phyloP scores from a whole-genome alignment of 2,888 invertebrate species.

The Napeogenes sylphis region DNA sequence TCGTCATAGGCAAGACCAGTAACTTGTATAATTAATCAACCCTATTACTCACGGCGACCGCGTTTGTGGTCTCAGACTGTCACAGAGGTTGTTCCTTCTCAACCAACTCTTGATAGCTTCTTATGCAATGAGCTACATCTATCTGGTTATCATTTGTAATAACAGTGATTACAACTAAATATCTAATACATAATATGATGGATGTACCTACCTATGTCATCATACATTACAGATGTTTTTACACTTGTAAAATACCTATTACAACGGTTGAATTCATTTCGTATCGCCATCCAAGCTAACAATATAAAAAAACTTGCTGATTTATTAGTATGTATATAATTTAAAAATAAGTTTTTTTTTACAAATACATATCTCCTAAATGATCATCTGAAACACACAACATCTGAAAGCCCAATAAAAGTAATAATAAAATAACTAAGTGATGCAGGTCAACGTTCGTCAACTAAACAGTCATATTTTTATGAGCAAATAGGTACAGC shows the following conservation, averaged over 20 bases:
- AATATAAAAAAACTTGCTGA: too few relatives aligned
- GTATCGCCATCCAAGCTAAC: too few relatives aligned
- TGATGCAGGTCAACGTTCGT: neutral
- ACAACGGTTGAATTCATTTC: too few relatives aligned
- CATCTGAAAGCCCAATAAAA: neutral
- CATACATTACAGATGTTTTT: too few relatives aligned
- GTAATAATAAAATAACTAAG: too few relatives aligned
- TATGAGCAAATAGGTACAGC: conserved; percentile 8
- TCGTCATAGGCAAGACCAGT: conserved; percentile 19
- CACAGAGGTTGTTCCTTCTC: conserved; percentile 13
- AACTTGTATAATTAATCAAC: conserved; percentile 25
- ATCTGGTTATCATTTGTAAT: neutral
- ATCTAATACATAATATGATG: neutral
- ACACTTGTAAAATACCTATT: too few relatives aligned
- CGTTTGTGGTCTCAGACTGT: conserved; percentile 15
- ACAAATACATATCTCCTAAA: too few relatives aligned
- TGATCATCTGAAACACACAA: too few relatives aligned
- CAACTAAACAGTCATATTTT: conserved; percentile 4
- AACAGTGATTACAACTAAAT: neutral
- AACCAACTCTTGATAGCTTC: conserved; percentile 7
- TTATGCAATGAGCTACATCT: conserved; percentile 13
- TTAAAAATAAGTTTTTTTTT: too few relatives aligned
- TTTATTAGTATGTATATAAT: too few relatives aligned
- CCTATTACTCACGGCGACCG: conserved; percentile 13
- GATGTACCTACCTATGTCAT: too few relatives aligned